Conservation (phyloP, 2,888 invertebrate species). For the Lissonota sp. region DNA sequence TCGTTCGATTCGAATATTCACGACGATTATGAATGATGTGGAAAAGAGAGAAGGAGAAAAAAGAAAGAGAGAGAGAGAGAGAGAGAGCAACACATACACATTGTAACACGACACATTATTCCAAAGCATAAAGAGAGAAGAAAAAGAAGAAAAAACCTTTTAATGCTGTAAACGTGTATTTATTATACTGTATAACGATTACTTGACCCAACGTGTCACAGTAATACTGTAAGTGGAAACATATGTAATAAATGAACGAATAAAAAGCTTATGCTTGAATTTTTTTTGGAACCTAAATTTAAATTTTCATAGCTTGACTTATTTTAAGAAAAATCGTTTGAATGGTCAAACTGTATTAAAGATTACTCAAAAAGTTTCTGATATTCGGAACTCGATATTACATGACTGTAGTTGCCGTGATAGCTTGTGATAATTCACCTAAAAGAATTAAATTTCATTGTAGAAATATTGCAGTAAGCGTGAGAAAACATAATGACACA, state of each 20-base stretch:
- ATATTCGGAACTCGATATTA: no score
- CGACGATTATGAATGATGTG: constrained; percentile 18
- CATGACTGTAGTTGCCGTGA: no score
- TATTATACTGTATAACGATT: constrained; percentile 68
- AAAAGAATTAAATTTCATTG: no score
- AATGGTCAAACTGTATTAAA: no score
- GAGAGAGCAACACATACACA: constrained; percentile 28
- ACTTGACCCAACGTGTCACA: constrained; percentile 78
- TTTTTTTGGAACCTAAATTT: no score
- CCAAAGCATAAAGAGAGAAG: constrained; percentile 58
- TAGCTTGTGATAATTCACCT: no score
- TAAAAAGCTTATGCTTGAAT: constrained; percentile 82
- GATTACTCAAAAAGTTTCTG: no score
- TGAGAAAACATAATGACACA: no score
- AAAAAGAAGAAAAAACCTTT: constrained; percentile 64
- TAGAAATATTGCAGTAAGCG: no score
- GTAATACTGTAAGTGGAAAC: constrained; percentile 83
- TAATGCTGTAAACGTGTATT: constrained; percentile 80
- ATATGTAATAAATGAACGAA: constrained; percentile 83
- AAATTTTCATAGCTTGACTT: no score
- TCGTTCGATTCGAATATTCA: constrained; percentile 45
- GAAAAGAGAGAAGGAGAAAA: constrained; percentile 58
- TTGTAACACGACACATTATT: constrained; percentile 52
- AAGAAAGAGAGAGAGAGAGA: constrained; percentile 4
- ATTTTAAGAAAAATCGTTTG: no score